phyloP scores from a whole-genome alignment of 1,140 invertebrate species.

The Caerostris extrusa region DNA sequence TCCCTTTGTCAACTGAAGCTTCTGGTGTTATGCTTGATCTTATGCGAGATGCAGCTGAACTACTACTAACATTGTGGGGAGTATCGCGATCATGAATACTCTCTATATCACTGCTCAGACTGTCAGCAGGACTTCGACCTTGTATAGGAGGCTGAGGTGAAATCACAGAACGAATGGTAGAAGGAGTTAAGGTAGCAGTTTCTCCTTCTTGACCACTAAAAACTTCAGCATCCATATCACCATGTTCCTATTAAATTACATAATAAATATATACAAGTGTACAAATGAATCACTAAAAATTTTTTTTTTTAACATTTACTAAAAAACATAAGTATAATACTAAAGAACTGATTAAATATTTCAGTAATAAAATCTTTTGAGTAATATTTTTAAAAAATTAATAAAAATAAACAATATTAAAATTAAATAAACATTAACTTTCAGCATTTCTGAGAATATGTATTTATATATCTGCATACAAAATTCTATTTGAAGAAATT shows the following conservation, averaged over 20 bases:
- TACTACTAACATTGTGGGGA: not conserved
- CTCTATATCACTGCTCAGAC: slow-evolving; percentile 72
- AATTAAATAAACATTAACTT: too few species aligned
- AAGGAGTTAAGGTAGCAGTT: slow-evolving; percentile 77
- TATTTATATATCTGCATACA: too few species aligned
- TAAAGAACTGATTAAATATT: not conserved
- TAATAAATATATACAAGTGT: too few species aligned
- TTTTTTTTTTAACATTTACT: too few species aligned
- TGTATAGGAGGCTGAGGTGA: slow-evolving; percentile 72
- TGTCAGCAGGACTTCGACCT: slow-evolving; percentile 74
- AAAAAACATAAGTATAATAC: not conserved
- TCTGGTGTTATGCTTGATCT: slow-evolving; percentile 69
- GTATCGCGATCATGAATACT: slow-evolving; percentile 69
- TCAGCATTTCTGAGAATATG: too few species aligned
- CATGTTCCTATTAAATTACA: slow-evolving; percentile 38
- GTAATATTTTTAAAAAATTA: too few species aligned
- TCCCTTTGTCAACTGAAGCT: slow-evolving; percentile 68
- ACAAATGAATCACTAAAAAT: too few species aligned
- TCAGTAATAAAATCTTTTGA: too few species aligned
- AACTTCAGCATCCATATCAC: slow-evolving; percentile 66
- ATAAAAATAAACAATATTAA: too few species aligned
- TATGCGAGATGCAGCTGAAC: slow-evolving; percentile 36
- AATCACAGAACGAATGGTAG: slow-evolving; percentile 76
- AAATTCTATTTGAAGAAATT: too few species aligned
- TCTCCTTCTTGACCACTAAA: slow-evolving; percentile 76